These are phyloP conservation scores for Enteromius thamalakanensis DNA, from an alignment of 2,797 vertebrate genomes.

Conservation along the genomic window DNA sequence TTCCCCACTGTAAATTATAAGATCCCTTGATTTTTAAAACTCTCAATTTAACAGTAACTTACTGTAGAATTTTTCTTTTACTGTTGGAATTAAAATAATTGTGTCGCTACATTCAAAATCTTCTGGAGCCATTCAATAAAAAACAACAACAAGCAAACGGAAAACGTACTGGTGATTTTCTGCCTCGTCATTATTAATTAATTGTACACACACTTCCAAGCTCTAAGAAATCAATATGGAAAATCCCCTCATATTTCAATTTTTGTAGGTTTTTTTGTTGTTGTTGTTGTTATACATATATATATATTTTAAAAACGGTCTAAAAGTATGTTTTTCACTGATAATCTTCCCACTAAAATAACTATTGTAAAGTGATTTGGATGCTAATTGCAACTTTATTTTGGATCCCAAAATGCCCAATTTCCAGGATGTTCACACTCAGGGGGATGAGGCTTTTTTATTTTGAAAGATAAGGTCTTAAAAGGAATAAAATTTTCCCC, in stretches of 20 bases:
- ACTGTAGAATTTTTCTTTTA: not conserved
- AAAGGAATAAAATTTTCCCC: constrained; percentile 32
- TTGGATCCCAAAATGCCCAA: constrained; percentile 16
- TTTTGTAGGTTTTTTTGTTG: not conserved
- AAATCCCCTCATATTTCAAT: not conserved
- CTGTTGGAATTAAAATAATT: not conserved
- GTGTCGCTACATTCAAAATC: not conserved
- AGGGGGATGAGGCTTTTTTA: constrained; percentile 37
- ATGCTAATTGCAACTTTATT: constrained; percentile 11
- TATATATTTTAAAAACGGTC: not conserved
- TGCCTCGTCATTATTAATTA: not conserved
- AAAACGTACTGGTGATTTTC: not conserved
- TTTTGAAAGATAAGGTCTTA: constrained; percentile 28
- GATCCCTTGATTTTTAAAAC: not conserved
- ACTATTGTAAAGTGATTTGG: not conserved
- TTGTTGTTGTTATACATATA: too few relatives aligned
- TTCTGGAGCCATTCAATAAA: not conserved
- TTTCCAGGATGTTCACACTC: constrained; percentile 51
- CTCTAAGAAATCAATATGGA: not conserved
- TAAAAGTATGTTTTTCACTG: not conserved
- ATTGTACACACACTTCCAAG: not conserved
- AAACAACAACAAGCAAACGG: not conserved
- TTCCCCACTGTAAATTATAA: not conserved
- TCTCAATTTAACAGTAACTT: not conserved
- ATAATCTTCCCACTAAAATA: not conserved